A percentile compares a stretch with the other conserved stretches of the same genome.
Evolutionary conservation across 1,140 invertebrate species (phyloP).

Genomic region (Anastrepha obliqua): DNA sequence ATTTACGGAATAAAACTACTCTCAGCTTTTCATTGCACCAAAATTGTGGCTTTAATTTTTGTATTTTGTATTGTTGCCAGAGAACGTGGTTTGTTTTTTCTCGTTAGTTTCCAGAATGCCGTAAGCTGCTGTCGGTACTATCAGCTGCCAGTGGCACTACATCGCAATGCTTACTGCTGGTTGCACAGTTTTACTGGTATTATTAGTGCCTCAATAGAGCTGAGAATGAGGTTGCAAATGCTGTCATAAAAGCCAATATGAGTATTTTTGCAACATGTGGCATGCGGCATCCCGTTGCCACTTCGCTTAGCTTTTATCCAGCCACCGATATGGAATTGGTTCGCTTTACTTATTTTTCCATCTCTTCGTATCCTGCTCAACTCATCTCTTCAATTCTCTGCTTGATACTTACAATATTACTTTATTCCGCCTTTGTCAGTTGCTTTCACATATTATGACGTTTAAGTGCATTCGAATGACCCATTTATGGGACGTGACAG

Average conservation of each 20-base stretch:
- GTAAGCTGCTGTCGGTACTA: too few relatives aligned
- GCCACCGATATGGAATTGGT: neutral
- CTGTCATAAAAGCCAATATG: constrained; percentile 39
- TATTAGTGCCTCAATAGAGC: constrained; percentile 11
- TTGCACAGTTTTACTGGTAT: neutral
- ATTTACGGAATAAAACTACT: too few relatives aligned
- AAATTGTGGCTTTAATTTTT: too few relatives aligned
- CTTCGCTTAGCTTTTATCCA: neutral
- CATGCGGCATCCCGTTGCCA: constrained; percentile 10
- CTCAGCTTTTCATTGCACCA: too few relatives aligned
- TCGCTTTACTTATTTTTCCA: too few relatives aligned
- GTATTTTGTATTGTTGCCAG: too few relatives aligned
- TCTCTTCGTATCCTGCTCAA: neutral
- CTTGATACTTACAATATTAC: constrained; percentile 4
- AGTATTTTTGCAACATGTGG: constrained; percentile 39
- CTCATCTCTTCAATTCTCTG: neutral
- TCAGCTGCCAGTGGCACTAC: neutral
- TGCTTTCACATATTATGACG: constrained; percentile 16
- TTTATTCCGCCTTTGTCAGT: constrained; percentile 16
- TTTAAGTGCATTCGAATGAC: constrained; percentile 50
- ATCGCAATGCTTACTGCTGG: neutral
- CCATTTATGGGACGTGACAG: constrained; percentile 49
- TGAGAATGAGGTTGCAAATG: constrained; percentile 4
- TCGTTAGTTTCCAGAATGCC: too few relatives aligned
- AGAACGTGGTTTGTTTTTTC: too few relatives aligned